Evolutionary conservation across 2,113 vertebrate species (phyloP).

Genomic region (Phyllopteryx taeniolatus): DNA sequence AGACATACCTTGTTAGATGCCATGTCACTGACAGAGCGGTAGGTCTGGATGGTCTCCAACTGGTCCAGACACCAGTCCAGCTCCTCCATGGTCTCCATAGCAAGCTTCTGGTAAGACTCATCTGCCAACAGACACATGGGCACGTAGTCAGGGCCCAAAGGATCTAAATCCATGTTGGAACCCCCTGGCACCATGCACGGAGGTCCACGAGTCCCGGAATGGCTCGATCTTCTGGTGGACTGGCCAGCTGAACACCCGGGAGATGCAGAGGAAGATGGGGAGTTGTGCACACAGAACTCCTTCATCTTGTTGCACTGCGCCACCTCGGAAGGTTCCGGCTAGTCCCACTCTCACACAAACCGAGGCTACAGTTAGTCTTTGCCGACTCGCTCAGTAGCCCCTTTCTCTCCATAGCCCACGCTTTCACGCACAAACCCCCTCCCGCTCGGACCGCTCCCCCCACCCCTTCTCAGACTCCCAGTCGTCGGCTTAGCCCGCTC

Average conservation of each 20-base stretch:
- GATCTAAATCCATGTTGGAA: constrained; percentile 46
- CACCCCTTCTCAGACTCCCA: constrained; percentile 23
- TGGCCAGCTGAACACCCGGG: constrained; percentile 42
- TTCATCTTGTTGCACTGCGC: constrained; percentile 48
- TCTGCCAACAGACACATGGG: constrained; percentile 74
- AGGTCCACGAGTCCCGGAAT: constrained; percentile 47
- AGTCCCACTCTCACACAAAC: constrained; percentile 39
- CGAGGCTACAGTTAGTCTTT: constrained; percentile 34
- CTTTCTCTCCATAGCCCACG: constrained; percentile 44
- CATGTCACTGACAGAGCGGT: constrained; percentile 73
- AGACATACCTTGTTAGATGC: constrained; percentile 69
- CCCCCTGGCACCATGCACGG: constrained; percentile 34
- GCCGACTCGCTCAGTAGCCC: constrained; percentile 39
- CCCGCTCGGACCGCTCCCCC: constrained; percentile 37
- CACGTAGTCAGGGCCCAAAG: constrained; percentile 63
- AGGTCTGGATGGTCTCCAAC: constrained; percentile 72
- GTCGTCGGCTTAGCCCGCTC: constrained; percentile 15
- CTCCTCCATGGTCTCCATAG: constrained; percentile 73
- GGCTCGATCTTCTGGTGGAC: constrained; percentile 39
- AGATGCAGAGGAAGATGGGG: constrained; percentile 48
- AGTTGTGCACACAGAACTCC: constrained; percentile 59
- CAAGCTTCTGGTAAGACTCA: constrained; percentile 71
- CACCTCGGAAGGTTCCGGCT: constrained; percentile 40
- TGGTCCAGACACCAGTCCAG: constrained; percentile 74
- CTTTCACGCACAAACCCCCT: constrained; percentile 39